Base-by-base conservation (phyloP, 2,888 invertebrate species). In the Hydroisotoma schaefferi region DNA sequence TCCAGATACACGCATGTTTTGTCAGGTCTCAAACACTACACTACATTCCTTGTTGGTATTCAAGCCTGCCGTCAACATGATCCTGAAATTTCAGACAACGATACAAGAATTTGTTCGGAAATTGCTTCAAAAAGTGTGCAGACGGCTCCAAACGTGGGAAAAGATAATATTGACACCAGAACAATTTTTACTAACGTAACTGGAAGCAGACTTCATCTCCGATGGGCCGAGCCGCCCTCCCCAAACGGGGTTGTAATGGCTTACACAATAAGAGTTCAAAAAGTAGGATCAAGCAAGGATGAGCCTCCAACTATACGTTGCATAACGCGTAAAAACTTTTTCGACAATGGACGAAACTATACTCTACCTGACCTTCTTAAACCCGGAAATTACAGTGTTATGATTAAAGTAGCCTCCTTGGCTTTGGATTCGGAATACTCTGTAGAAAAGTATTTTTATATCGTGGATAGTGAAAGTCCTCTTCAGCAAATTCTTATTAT, bases 221-320 rank as follows among this genome's bases (percentile, higher is more conserved):
- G 79, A 26, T 97, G 97, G 97, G 80, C 83, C 2, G 86, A 88
- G 70, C 95, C 97, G 0, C 72, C 75, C 23, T 79, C 85, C 65
- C 94, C 97, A 0, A 98, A 98, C 77, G 94, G 97, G 6, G 64
- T 72, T n/a, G 49, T 70, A 47, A 84, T 92, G 43, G 86, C 87
- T 0, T 97, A 94, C 77, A 84, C 85, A 65, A 85, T 95, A 55
- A 84, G 86, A 68, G 90, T 88, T 75, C 82, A 82, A 65, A 81
- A 84, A 54, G 80, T 85, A 26, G 87, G 87, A 60, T 82, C 82
- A 85, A 76, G 86, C 85, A 75, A 73, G 18, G 37, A 25, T 26
- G 49, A 23, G 48, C 27, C 49, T 59, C 28, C 28, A 33, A 20
- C 48, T 59, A 29, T 56, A 22, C n/a, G n/a, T 8, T 94, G 93